Evolutionary conservation across 2,888 invertebrate species (phyloP), one percentile per base, ranked within the genome.

Genomic region (Lithophane socia): DNA sequence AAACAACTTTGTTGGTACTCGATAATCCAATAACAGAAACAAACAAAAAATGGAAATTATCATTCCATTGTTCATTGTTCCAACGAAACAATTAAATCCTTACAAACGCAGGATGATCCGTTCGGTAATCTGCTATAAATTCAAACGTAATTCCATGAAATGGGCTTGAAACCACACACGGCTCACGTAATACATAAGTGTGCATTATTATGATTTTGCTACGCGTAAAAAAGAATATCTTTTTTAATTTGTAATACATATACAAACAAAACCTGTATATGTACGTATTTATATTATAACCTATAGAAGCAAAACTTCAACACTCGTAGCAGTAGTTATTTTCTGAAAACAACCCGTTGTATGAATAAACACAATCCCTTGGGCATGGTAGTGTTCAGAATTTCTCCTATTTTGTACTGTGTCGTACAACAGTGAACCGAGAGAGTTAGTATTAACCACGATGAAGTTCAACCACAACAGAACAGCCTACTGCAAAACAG

Each of bases 401-500:
- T 56, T 2, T 42, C 16, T 73, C 21, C 7, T 29, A 61, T 42
- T 60, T 44, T 10, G 12, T 52, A 29, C 21, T 60, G 5, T 58
- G 3, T 10, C 29, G 18, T 29, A 24, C 49, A 42, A 4, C 24
- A 74, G 21, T 52, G 13, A 63, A 63, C 29, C 29, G n/a, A 29
- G 5, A 47, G 37, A 52, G 12, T 16, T 8, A 37, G 29, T 16
- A 16, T 1, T 56, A 75, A 56, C 21, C 29, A 58, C 8, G 42
- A 37, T 18, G 60, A 54, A 69, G 3, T 47, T 56, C 4, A 29
- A 74, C 66, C 29, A 29, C 24, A 37, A 65, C 13, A 2, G 29
- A 47, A 71, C 49, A 29, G 61, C 18, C 37, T 69, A 37, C n/a
- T 60, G 75, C 49, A 44, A 75, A 72, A 80, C 58, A 44, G n/a